phyloP scores from a whole-genome alignment of 1,140 invertebrate genomes.

The Drosophila serrata region DNA sequence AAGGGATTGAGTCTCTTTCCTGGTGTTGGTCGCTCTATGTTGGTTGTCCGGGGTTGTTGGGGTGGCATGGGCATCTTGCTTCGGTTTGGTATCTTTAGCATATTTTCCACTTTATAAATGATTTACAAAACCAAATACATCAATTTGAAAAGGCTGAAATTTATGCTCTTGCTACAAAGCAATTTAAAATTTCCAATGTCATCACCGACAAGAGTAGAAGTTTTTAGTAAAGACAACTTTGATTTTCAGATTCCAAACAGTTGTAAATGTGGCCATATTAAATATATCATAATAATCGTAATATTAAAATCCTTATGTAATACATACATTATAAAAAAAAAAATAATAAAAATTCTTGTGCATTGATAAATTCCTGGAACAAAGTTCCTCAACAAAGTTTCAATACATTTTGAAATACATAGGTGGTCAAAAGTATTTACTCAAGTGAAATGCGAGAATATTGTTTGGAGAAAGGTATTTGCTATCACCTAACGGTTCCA shows the following conservation, averaged over 20 bases:
- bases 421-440: too few relatives aligned
- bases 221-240: neutral
- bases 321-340: too few relatives aligned
- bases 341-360: too few relatives aligned
- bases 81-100: conserved; percentile 15
- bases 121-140: conserved; percentile 3
- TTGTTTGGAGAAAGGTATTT: too few relatives aligned
- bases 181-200: neutral
- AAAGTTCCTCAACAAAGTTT: too few relatives aligned
- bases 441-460: too few relatives aligned
- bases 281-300: too few relatives aligned
- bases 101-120: neutral
- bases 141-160: conserved; percentile 6
- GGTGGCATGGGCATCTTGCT: conserved; percentile 7
- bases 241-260: neutral
- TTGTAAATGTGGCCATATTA: too few relatives aligned
- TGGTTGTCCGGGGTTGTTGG: conserved; percentile 5
- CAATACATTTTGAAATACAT: too few relatives aligned
- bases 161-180: neutral
- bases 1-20: conserved; percentile 6
- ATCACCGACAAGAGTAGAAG: neutral
- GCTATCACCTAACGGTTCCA: too few relatives aligned
- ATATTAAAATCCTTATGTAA: too few relatives aligned
- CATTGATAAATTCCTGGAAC: too few relatives aligned
- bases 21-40: conserved; percentile 15